A percentile compares a stretch with the other conserved stretches of the same genome.
phyloP scores from a whole-genome alignment of 2,888 invertebrate genomes.

The Alloplasta piceator region DNA sequence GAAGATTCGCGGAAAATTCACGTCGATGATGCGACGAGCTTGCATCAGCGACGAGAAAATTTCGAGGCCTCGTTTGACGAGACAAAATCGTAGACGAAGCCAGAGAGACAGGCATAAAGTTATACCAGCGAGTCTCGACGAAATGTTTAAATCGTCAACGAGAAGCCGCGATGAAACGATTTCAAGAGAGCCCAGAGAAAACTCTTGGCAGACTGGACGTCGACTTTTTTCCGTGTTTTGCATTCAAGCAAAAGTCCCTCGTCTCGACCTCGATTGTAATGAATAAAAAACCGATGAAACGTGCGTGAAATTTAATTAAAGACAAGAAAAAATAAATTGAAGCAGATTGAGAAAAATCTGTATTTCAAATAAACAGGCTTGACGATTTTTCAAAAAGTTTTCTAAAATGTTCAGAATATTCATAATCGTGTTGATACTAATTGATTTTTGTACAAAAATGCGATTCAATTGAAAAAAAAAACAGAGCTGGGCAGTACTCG shows the following conservation, averaged over 20 bases:
- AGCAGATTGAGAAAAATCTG: too few species aligned
- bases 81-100: constrained; percentile 26
- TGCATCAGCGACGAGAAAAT: constrained; percentile 49
- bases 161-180: background rate
- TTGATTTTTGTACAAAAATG: too few species aligned
- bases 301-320: too few species aligned
- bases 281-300: too few species aligned
- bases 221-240: constrained; percentile 2
- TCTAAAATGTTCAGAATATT: too few species aligned
- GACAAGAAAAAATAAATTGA: too few species aligned
- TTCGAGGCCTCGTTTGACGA: constrained; percentile 3
- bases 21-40: constrained; percentile 6
- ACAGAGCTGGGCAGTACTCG: too few species aligned
- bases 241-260: constrained; percentile 12
- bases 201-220: constrained; percentile 42
- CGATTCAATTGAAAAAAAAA: too few species aligned
- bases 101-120: background rate
- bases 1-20: background rate
- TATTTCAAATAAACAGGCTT: too few species aligned
- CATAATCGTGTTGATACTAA: too few species aligned
- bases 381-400: too few species aligned
- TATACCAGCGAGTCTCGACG: background rate
- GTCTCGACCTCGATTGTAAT: background rate
- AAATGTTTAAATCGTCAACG: constrained; percentile 4
- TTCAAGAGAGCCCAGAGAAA: background rate